These are phyloP conservation scores for Hipposideros armiger DNA, from an alignment of 2,113 vertebrate species.

Conservation along the genomic window DNA sequence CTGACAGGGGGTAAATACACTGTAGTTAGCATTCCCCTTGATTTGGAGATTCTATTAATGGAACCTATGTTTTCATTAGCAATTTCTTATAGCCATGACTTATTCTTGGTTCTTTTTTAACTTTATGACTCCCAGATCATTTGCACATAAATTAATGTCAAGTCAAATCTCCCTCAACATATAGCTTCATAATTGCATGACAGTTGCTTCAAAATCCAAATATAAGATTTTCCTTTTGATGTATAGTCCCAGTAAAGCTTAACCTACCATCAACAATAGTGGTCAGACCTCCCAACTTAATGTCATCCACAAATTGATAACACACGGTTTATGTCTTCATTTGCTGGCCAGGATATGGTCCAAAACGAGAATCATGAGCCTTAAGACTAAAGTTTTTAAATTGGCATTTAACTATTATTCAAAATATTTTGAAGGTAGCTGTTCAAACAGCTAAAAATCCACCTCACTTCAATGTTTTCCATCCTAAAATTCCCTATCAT, in stretches of 20 bases:
- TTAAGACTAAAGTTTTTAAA: neutral
- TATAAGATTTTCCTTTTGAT: conserved; percentile 6
- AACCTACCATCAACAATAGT: neutral
- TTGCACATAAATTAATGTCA: conserved; percentile 33
- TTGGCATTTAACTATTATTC: neutral
- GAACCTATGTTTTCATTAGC: neutral
- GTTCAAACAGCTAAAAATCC: conserved; percentile 39
- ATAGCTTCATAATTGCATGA: conserved; percentile 14
- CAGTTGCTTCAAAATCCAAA: conserved; percentile 10
- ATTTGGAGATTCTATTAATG: conserved; percentile 12
- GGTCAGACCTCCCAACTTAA: neutral
- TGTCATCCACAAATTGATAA: neutral
- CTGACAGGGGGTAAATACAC: neutral
- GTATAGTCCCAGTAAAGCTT: neutral
- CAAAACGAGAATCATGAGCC: neutral
- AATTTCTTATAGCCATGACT: neutral
- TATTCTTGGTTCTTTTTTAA: neutral
- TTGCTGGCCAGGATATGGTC: neutral
- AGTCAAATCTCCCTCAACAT: neutral
- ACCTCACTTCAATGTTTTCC: neutral
- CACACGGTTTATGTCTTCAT: neutral
- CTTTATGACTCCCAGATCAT: neutral
- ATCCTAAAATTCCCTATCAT: neutral
- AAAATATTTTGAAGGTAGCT: neutral
- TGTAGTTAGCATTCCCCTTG: neutral